Base-by-base conservation (phyloP, 2,113 vertebrate genomes). In the Piprites chloris region DNA sequence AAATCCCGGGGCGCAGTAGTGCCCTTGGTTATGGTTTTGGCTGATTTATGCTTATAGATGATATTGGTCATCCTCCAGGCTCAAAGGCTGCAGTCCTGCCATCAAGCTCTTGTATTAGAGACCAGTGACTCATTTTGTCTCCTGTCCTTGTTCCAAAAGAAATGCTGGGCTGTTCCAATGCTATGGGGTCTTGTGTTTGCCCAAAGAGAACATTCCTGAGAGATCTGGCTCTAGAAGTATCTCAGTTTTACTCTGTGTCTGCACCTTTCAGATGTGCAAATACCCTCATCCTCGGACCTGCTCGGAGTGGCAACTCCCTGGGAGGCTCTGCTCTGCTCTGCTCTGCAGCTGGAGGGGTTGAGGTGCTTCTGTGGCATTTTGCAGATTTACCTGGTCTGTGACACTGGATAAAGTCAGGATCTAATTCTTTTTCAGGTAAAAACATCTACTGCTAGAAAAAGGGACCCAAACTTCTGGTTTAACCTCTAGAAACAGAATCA, bases 121-220 rank as follows among this genome's bases (percentile, higher is more conserved):
- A 24, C 19, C 22, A 12, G 4, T 27, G 82, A 13, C 10, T 24
- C 8, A 1, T 15, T 46, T 27, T 22, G 20, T 52, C 12, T 52
- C 12, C 39, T 5, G 0, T 22, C 2, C 2, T 28, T 26, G 42
- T 24, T 20, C 39, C 20, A 21, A 32, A 72, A 49, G 14, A 28
- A 8, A 12, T 3, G 5, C 3, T 14, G 5, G 9, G 14, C 11
- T 5, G 50, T 42, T 39, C 53, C 39, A 10, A 59, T n/a, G 53
- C 39, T 10, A 0, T 0, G 12, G 14, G 12, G 8, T 16, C 37
- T 47, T 12, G 18, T 1, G 4, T 53, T 39, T 63, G 59, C 27
- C 20, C n/a, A 35, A 52, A 52, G 26, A 73, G 16, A 33, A 14
- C 5, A 1, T 26, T 68, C 5, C 32, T 14, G 39, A 53, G 9